Base-by-base conservation (phyloP, 2,888 invertebrate genomes). In the Xestia xanthographa region DNA sequence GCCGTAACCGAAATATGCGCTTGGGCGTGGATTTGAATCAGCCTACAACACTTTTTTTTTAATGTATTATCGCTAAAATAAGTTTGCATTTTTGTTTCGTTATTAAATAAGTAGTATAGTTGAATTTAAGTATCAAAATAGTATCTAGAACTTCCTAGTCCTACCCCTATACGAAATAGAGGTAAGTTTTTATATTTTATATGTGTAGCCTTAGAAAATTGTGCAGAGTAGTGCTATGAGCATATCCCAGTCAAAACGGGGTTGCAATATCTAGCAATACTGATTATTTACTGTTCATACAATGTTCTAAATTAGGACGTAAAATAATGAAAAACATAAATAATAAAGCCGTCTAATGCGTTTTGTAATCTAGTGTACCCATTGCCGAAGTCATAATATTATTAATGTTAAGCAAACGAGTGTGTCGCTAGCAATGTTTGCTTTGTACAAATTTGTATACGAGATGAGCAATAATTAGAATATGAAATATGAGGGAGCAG, bases 401-500 rank as follows among this genome's bases (percentile, higher is more conserved):
- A 82, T 72, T 80, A 80, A 77, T 85, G 67, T 65, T 70, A 48
- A 72, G 50, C 56, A 81, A 83, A 83, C 76, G 85, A 75, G 63
- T 79, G 68, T 79, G 69, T 83, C 73, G 71, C 72, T 43, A 56
- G 67, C 65, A 26, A 60, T 75, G 79, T 83, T 84, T 73, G 60
- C 74, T 83, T 62, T 43, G 69, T 67, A 77, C 79, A 86, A 79
- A 84, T 76, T 76, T 84, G 76, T 83, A 58, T 75, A 83, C 73
- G 62, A 75, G 69, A 75, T 79, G 79, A 86, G 72, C 69, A 86
- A 86, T 84, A 75, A 84, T 82, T 76, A 76, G 38, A 66, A 72
- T 67, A 72, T 84, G 76, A 86, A 83, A 83, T 84, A 83, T 84
- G 68, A 71, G 67, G 79, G 67, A 69, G 38, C 62, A 58, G 26